These are phyloP conservation scores for Columbina picui DNA, from an alignment of 2,113 vertebrate species.

Conservation along the genomic window DNA sequence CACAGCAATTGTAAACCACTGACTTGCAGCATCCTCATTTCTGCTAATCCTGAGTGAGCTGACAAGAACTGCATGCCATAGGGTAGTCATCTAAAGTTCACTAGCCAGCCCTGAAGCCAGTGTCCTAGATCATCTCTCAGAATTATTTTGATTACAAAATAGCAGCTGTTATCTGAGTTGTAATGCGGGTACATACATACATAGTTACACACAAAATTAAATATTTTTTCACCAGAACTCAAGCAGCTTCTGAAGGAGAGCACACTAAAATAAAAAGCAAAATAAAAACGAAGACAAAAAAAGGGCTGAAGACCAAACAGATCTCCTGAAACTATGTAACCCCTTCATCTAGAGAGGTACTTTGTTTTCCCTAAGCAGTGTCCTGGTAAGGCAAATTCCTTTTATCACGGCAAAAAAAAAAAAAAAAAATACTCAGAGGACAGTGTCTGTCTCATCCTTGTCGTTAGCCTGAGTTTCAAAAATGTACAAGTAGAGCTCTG, in stretches of 20 bases:
- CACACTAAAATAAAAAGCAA: background rate
- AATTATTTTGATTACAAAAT: background rate
- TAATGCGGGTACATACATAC: background rate
- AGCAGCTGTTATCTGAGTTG: background rate
- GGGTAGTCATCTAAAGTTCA: background rate
- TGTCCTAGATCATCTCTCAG: background rate
- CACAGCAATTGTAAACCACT: background rate
- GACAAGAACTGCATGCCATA: background rate
- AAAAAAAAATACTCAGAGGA: background rate
- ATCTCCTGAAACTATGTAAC: background rate
- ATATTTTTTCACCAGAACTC: background rate
- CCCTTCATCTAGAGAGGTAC: background rate
- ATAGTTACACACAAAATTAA: background rate
- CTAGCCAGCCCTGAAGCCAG: background rate
- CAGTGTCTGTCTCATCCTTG: constrained; percentile 22
- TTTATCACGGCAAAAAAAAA: background rate
- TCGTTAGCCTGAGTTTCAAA: background rate
- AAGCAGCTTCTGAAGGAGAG: background rate
- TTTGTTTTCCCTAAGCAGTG: background rate
- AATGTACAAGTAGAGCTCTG: constrained; percentile 12
- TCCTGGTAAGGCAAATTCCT: background rate
- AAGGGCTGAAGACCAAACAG: background rate
- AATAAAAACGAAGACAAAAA: background rate
- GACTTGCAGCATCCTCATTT: constrained; percentile 30
- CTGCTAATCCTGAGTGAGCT: background rate